Base-by-base conservation (phyloP, 2,113 vertebrate genomes). In the Acrocephalus kingi region DNA sequence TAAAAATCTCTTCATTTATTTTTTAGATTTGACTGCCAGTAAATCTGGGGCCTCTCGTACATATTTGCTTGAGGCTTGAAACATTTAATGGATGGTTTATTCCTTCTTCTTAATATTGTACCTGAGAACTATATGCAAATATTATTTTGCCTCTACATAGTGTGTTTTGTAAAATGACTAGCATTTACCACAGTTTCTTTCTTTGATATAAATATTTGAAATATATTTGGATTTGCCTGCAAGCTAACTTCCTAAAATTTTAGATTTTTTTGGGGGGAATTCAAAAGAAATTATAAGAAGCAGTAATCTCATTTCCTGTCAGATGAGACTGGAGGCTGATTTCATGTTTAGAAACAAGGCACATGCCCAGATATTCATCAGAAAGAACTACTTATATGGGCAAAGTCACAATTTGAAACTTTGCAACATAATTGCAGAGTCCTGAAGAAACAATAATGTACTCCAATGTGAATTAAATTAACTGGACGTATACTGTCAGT, bases 381-480 rank as follows among this genome's bases (percentile, higher is more conserved):
- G 63, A 87, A 94, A 93, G 58, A 58, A 27, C 59, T 84, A 45
- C 39, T 45, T 27, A 52, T 72, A 68, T 27, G 33, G 28, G 11
- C 56, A 85, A 37, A 77, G 23, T 64, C 15, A 24, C 33, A 59
- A 10, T 55, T 94, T 91, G 63, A 96, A 92, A 55, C 7, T 39
- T 79, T 73, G 30, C 15, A 74, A 79, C 7, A 46, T 35, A 31
- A 84, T 83, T 86, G 90, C 73, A 74, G 39, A 91, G 79, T 83
- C 35, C 35, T 67, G 87, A 86, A 86, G 61, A 94, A 98, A 87
- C 31, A 72, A 59, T 95, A 88, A 94, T 41, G 35, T 67, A 74
- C 28, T 87, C 62, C 73, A 94, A 54, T 77, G 54, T 92, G 77
- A 93, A 87, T 96, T 96, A 97, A 98, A 97, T 95, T 89, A 97